A percentile compares a stretch with the other conserved stretches of the same genome.
Conservation (phyloP, 2,113 vertebrate genomes). For the Ibidorhyncha struthersii region DNA sequence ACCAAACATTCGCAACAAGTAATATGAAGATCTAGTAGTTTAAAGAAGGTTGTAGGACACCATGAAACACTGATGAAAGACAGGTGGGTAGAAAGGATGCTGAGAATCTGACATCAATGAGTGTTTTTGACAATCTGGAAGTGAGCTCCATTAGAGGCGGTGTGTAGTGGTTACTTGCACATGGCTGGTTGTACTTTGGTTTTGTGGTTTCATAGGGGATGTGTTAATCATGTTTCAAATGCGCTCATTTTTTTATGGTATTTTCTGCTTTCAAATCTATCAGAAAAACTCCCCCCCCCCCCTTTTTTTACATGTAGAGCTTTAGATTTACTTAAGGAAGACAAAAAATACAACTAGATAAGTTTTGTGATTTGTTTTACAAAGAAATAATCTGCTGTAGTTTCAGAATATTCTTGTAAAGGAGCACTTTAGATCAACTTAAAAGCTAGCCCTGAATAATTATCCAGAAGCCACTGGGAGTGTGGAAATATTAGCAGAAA, state of each 20-base stretch:
- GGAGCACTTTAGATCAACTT: not conserved
- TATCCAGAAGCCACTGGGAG: not conserved
- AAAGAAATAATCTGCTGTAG: not conserved
- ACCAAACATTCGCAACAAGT: not conserved
- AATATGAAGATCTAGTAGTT: not conserved
- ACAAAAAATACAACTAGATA: not conserved
- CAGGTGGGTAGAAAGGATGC: not conserved
- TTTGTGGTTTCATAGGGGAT: not conserved
- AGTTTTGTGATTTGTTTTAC: not conserved
- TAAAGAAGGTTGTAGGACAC: not conserved
- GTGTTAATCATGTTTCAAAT: not conserved
- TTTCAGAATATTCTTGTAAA: not conserved
- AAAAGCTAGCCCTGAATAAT: not conserved
- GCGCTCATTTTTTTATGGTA: not conserved
- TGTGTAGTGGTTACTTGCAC: not conserved
- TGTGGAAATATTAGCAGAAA: not conserved
- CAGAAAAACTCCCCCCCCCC: fast-evolving
- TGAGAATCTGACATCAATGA: not conserved
- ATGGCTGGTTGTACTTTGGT: not conserved
- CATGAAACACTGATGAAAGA: not conserved
- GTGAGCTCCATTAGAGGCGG: not conserved
- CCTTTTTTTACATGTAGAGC: not conserved
- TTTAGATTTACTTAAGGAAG: not conserved
- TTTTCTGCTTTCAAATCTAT: not conserved
- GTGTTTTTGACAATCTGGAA: not conserved